Conservation (phyloP, 2,888 invertebrate species). For the Pyrrhosoma nymphula region DNA sequence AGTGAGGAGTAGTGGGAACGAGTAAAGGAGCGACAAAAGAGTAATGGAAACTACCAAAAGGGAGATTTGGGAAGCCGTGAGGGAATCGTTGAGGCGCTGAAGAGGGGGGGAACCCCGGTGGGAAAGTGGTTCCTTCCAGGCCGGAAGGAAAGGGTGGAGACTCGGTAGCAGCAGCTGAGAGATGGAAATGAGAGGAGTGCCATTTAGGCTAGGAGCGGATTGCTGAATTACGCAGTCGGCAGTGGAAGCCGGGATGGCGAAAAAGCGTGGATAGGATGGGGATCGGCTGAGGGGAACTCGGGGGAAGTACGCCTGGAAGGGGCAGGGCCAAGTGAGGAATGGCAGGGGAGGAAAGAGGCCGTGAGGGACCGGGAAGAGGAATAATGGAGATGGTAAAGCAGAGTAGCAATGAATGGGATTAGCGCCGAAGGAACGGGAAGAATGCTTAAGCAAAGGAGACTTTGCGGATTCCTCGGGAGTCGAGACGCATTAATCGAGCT, state of each 20-base stretch:
- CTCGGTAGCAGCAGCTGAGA: neutral
- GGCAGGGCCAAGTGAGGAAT: neutral
- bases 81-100: neutral
- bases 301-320: neutral
- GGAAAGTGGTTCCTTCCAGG: neutral
- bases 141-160: neutral
- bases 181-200: slow-evolving; percentile 15
- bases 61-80: neutral
- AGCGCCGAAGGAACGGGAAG: neutral
- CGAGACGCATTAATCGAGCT: neutral
- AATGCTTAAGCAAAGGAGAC: neutral
- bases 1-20: neutral
- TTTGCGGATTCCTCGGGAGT: neutral
- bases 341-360: neutral
- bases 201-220: slow-evolving; percentile 24
- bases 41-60: neutral
- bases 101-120: neutral
- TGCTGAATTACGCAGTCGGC: slow-evolving; percentile 41
- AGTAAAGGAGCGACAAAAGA: neutral
- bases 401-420: neutral
- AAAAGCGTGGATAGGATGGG: neutral
- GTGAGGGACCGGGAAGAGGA: neutral
- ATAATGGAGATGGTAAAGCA: neutral
- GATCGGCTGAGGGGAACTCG: neutral
- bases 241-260: neutral